Base-by-base conservation (phyloP, 35 echinoderm and acorn worm species). In the Ophioderma brevispina region DNA sequence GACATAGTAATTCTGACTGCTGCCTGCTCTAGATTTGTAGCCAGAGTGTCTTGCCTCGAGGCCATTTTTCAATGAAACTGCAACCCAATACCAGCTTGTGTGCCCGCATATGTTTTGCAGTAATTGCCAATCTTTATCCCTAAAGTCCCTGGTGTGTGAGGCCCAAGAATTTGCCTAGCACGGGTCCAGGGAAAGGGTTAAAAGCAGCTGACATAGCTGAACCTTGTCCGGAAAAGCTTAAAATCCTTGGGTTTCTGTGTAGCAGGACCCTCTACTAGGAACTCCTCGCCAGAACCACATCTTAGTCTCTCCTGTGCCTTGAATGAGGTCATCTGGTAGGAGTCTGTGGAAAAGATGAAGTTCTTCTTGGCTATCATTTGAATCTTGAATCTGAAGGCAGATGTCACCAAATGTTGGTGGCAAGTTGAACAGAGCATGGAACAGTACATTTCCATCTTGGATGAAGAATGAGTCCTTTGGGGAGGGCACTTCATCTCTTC, bases 381-480 rank as follows among this genome's bases (percentile, higher is more conserved):
- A n/a, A 78, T 94, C 75, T 42, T 76, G 38, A 0, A 94, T 56
- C 38, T 89, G 21, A 25, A 84, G 76, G 55, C 91, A 88, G 80
- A 93, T 89, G 49, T 78, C 86, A 43, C 70, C 78, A 59, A 94
- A 93, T 36, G 78, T 94, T 46, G 78, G 46, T 11, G 91, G 85
- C 6, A 88, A 13, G 33, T 77, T 43, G 23, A 36, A 76, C 37
- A 93, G 91, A 32, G 55, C 21, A 41, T 94, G 64, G 80, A 94
- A 94, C 36, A 94, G 39, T 78, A 86, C 92, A 89, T 94, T 89
- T 0, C 91, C 91, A 87, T 92, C 91, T 35, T 92, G 77, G 42
- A 92, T 81, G 76, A 38, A 76, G 19, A 94, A n/a, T 14, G 92
- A 36, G 38, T 88, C 70, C 32, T 89, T 64, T 31, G 86, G 80